phyloP scores from a whole-genome alignment of 2,113 vertebrate species.

The Nycticorax nycticorax region DNA sequence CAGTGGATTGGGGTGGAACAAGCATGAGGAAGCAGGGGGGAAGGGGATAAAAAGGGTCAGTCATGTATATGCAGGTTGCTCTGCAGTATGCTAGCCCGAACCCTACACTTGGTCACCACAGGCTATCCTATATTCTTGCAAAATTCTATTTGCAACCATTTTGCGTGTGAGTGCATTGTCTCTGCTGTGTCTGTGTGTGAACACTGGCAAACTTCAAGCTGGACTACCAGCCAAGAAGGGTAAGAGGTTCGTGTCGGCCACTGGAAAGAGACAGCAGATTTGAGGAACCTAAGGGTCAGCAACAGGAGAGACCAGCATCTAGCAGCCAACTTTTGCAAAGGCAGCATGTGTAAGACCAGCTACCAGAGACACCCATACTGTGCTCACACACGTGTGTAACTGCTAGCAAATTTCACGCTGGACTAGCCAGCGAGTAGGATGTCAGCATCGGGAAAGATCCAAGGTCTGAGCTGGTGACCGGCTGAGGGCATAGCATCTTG shows the following conservation, averaged over 20 bases:
- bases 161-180: neutral
- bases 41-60: neutral
- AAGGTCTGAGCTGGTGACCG: neutral
- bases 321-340: neutral
- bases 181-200: neutral
- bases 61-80: neutral
- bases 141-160: accelerated
- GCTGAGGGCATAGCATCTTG: neutral
- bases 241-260: neutral
- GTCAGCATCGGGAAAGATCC: neutral
- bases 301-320: neutral
- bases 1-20: neutral
- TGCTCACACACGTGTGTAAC: neutral
- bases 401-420: neutral
- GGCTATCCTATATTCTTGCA: neutral
- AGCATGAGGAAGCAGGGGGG: neutral
- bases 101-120: neutral
- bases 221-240: neutral
- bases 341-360: neutral
- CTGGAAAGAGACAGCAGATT: neutral
- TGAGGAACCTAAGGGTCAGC: neutral
- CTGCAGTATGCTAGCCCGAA: neutral
- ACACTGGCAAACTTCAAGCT: neutral
- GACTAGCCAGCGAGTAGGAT: neutral
- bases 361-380: neutral